Evolutionary conservation across 2,888 invertebrate species (phyloP).

Genomic region (Drosophila pegasa): DNA sequence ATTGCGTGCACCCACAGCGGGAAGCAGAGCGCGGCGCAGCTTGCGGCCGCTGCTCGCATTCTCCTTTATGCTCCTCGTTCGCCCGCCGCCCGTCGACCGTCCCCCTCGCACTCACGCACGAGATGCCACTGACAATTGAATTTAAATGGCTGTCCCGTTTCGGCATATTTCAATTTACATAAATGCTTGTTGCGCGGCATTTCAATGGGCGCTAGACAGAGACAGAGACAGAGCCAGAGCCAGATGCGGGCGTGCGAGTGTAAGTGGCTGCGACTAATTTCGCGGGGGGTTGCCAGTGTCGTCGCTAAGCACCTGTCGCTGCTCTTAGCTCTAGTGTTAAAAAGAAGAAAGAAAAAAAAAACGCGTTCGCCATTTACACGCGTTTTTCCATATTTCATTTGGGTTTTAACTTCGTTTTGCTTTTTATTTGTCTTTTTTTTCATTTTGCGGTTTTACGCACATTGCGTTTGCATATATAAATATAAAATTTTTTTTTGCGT

Average conservation of each 20-base stretch:
- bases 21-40: constrained; percentile 7
- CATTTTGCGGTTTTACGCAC: constrained; percentile 52
- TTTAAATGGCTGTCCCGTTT: constrained; percentile 71
- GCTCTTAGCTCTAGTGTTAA: constrained; percentile 33
- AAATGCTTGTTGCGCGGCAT: constrained; percentile 75
- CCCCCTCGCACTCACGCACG: constrained; percentile 28
- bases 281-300: constrained; percentile 4
- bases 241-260: background rate
- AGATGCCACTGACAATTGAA: constrained; percentile 75
- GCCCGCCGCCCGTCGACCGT: background rate
- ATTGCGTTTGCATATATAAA: constrained; percentile 57
- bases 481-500: constrained; percentile 42
- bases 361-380: constrained; percentile 56
- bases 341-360: constrained; percentile 37
- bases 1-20: constrained; percentile 45
- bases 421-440: constrained; percentile 11
- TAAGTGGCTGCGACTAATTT: background rate
- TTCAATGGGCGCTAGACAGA: constrained; percentile 53
- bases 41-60: background rate
- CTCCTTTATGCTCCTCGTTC: background rate
- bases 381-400: constrained; percentile 60
- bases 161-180: constrained; percentile 79
- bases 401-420: constrained; percentile 36
- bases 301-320: constrained; percentile 60
- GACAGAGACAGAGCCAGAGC: too few relatives aligned